A percentile compares a stretch with the other conserved stretches of the same genome.
Evolutionary conservation across 2,113 vertebrate genomes (phyloP).

Genomic region (Sorex araneus): DNA sequence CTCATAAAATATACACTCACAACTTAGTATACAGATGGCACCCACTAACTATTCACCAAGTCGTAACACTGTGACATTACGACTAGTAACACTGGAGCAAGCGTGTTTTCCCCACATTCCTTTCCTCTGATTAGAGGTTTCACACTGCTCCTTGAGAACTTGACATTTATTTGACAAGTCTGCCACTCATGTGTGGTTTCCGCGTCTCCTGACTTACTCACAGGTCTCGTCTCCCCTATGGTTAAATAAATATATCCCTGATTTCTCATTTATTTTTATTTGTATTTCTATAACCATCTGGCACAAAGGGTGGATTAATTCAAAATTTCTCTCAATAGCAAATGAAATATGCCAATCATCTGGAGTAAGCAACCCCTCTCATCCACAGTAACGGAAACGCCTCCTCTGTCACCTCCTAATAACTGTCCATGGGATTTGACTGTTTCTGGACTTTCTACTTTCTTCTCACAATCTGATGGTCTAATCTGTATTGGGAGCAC

Average conservation of each 20-base stretch:
- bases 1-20: neutral
- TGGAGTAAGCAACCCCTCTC: slow-evolving; percentile 11
- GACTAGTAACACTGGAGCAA: neutral
- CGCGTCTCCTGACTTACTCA: neutral
- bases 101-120: neutral
- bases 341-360: neutral
- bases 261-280: slow-evolving; percentile 49
- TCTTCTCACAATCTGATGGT: neutral
- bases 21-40: neutral
- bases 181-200: neutral
- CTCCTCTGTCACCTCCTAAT: neutral
- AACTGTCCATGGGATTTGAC: neutral
- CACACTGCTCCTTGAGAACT: neutral
- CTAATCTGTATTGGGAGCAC: neutral
- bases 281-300: slow-evolving; percentile 12
- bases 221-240: neutral
- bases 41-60: no score
- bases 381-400: neutral
- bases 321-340: slow-evolving; percentile 3
- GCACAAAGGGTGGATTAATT: slow-evolving; percentile 30
- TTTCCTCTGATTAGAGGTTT: slow-evolving; percentile 26
- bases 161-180: neutral
- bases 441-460: neutral
- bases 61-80: no score
- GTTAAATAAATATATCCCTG: slow-evolving; percentile 11